Conservation (phyloP, 2,888 invertebrate genomes). For the Hetaerina titia region DNA sequence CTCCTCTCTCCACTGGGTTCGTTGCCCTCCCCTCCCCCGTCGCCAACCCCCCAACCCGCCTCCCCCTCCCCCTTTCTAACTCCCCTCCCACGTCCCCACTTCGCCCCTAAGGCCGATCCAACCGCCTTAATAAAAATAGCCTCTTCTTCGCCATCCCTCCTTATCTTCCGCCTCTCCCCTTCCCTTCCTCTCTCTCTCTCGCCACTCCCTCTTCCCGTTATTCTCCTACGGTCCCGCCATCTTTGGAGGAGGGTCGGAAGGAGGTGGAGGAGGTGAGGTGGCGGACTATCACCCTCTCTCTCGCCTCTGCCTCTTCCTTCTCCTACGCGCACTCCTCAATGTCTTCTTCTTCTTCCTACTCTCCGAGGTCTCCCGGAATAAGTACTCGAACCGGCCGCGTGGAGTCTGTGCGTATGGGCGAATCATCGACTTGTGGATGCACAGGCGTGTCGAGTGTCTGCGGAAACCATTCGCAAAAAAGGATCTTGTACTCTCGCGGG, state of each 20-base stretch:
- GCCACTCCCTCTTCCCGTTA: neutral
- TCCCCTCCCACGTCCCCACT: neutral
- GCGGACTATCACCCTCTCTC: neutral
- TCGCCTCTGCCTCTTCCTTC: neutral
- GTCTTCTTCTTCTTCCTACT: neutral
- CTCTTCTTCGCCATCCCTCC: neutral
- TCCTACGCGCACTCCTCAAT: neutral
- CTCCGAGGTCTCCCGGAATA: neutral
- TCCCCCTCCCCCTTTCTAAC: neutral
- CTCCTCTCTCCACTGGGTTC: neutral
- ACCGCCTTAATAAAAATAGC: slow-evolving; percentile 49
- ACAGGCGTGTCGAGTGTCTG: too few relatives aligned
- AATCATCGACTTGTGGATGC: too few relatives aligned
- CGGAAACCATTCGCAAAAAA: too few relatives aligned
- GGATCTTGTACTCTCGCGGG: too few relatives aligned
- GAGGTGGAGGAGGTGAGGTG: neutral
- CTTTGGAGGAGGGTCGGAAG: slow-evolving; percentile 20
- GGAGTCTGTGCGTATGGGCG: neutral
- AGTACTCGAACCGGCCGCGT: neutral
- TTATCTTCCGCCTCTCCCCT: neutral
- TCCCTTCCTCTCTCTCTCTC: neutral
- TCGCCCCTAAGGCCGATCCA: neutral
- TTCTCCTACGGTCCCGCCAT: slow-evolving; percentile 39
- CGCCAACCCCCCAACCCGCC: neutral
- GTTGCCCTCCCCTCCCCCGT: neutral